Conservation (phyloP, 2,113 vertebrate species). For the Catagonus wagneri region DNA sequence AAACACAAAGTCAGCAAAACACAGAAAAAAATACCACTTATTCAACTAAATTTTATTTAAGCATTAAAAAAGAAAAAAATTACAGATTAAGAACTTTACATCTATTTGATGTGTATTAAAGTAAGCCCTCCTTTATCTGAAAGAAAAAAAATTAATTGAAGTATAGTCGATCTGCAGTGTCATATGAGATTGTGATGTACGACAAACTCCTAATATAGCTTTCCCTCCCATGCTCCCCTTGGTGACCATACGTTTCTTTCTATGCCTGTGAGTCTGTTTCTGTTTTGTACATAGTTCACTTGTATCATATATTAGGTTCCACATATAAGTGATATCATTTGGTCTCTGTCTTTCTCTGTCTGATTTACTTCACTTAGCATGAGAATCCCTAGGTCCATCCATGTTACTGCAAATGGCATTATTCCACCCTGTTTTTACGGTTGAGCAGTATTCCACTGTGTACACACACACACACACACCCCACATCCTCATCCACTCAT, state of each 20-base stretch:
- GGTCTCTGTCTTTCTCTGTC: no score
- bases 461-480: not conserved
- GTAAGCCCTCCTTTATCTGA: not conserved
- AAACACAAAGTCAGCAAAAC: not conserved
- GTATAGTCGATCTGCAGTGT: no score
- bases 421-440: not conserved
- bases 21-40: not conserved
- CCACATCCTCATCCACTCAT: not conserved
- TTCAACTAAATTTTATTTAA: not conserved
- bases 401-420: not conserved
- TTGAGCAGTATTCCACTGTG: not conserved
- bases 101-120: not conserved
- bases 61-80: not conserved
- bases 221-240: no score
- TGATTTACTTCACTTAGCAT: not conserved
- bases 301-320: no score
- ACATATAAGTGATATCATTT: no score
- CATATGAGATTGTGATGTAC: no score
- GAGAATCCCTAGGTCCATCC: not conserved
- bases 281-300: no score
- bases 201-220: no score
- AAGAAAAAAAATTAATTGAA: not conserved
- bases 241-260: no score
- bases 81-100: not conserved
- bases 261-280: no score